A percentile compares a stretch with the other conserved stretches of the same genome.
Conservation (phyloP, 2,888 invertebrate genomes). For the Drosophila yooni region DNA sequence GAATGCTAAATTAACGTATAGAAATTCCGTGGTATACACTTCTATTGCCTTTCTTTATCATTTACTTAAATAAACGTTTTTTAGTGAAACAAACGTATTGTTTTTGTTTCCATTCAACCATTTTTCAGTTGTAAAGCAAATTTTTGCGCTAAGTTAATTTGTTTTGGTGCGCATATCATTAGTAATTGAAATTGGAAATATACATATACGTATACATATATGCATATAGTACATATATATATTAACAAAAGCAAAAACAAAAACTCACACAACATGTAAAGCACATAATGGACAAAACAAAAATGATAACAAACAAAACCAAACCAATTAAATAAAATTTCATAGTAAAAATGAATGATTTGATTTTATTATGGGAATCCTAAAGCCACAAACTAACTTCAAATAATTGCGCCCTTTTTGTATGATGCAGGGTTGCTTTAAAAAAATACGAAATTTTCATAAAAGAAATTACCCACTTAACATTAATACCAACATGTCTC, state of each 20-base stretch:
- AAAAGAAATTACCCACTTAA: not conserved
- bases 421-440: not conserved
- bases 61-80: conserved; percentile 73
- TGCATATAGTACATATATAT: conserved; percentile 54
- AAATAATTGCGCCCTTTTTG: not conserved
- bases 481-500: not conserved
- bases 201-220: conserved; percentile 65
- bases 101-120: conserved; percentile 27
- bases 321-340: conserved; percentile 72
- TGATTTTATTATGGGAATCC: conserved; percentile 8
- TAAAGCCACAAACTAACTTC: not conserved
- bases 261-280: conserved; percentile 72
- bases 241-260: conserved; percentile 51
- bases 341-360: conserved; percentile 59
- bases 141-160: conserved; percentile 64
- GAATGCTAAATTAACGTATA: conserved; percentile 63
- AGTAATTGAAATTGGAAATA: conserved; percentile 67
- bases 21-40: conserved; percentile 71
- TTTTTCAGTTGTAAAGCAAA: conserved; percentile 33
- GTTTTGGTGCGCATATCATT: conserved; percentile 76
- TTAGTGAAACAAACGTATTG: conserved; percentile 51
- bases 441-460: not conserved
- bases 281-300: conserved; percentile 75
- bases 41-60: conserved; percentile 77
- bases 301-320: conserved; percentile 47